phyloP scores from a whole-genome alignment of 2,888 invertebrate species.

The Drosophila seclusa region DNA sequence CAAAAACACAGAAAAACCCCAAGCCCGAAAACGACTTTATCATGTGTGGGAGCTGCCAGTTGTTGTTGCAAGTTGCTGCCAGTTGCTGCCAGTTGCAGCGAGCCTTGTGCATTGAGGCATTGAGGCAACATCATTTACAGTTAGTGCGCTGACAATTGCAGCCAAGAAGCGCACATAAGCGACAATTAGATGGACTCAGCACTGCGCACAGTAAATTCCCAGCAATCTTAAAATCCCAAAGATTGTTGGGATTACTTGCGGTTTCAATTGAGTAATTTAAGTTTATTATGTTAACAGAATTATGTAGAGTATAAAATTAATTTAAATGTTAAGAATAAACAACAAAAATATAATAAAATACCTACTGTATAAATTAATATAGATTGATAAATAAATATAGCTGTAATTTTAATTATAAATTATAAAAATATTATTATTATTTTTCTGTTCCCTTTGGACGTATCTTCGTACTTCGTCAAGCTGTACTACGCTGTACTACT shows the following conservation, averaged over 20 bases:
- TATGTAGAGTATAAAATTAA: not conserved
- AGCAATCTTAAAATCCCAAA: too few relatives aligned
- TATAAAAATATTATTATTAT: not conserved
- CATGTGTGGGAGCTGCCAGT: constrained; percentile 29
- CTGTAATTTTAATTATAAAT: not conserved
- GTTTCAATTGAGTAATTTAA: not conserved
- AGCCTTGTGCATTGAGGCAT: constrained; percentile 54
- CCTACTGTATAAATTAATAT: not conserved
- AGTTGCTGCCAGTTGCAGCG: constrained; percentile 3
- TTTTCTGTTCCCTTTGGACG: not conserved
- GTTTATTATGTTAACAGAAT: not conserved
- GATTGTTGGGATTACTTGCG: not conserved
- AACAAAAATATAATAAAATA: too few relatives aligned
- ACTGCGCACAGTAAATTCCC: constrained; percentile 33
- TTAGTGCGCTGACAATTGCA: constrained; percentile 65
- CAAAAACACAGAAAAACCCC: constrained; percentile 46
- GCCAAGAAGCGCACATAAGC: constrained; percentile 44
- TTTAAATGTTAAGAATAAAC: not conserved
- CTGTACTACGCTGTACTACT: not conserved
- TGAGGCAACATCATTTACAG: constrained; percentile 68
- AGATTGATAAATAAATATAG: not conserved
- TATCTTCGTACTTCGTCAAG: not conserved
- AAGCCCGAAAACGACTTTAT: constrained; percentile 9
- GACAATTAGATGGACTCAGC: constrained; percentile 56
- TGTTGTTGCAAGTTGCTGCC: constrained; percentile 7